Conservation (phyloP, 2,113 vertebrate species). For the Asarcornis scutulata region DNA sequence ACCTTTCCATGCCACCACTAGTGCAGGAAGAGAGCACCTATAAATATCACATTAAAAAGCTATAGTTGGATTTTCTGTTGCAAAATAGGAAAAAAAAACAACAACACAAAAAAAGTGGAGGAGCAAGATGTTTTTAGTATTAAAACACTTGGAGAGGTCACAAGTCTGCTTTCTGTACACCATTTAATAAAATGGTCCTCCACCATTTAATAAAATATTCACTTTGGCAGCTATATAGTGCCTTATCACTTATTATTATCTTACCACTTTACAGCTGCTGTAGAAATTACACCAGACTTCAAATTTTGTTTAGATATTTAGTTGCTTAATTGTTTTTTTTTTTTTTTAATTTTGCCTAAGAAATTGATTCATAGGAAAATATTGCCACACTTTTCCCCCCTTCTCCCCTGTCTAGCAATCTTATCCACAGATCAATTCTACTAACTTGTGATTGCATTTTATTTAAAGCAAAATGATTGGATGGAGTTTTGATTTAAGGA, state of each 20-base stretch:
- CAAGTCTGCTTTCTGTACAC: not conserved
- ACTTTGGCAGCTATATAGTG: not conserved
- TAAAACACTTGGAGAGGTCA: not conserved
- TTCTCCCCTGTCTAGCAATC: not conserved
- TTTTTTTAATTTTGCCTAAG: not conserved
- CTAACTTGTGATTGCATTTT: not conserved
- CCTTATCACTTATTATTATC: not conserved
- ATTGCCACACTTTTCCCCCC: not conserved
- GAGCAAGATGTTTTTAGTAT: not conserved
- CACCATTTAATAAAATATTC: not conserved
- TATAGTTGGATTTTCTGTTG: not conserved
- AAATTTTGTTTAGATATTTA: not conserved
- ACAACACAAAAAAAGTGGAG: not conserved
- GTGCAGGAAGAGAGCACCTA: not conserved
- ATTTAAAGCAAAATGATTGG: slow-evolving; percentile 26
- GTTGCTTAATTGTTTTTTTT: not conserved
- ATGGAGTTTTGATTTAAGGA: not conserved
- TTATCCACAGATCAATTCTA: slow-evolving; percentile 11
- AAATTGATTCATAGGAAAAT: slow-evolving; percentile 18
- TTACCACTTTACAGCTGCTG: not conserved
- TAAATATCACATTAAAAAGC: not conserved
- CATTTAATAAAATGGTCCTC: not conserved
- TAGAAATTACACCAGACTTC: not conserved
- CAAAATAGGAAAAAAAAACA: not conserved
- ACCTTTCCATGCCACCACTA: not conserved